Evolutionary conservation across 2,888 invertebrate genomes (phyloP).

Genomic region (Dryobota labecula): DNA sequence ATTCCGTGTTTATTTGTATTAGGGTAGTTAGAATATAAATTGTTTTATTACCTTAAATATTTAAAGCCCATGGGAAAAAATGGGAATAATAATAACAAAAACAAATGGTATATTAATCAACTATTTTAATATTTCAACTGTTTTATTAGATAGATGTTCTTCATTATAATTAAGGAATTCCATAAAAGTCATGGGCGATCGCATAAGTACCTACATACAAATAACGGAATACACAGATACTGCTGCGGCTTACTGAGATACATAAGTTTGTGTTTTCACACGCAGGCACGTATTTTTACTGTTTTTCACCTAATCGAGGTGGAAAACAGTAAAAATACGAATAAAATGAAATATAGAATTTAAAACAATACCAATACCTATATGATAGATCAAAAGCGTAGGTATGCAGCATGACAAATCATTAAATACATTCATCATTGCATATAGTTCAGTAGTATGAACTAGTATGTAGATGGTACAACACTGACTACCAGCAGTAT

Average conservation of each 20-base stretch:
- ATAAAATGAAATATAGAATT: neutral
- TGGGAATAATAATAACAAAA: neutral
- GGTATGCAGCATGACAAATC: neutral
- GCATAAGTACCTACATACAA: neutral
- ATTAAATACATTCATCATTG: too few species aligned
- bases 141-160: neutral
- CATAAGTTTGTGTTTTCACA: neutral
- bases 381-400: neutral
- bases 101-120: neutral
- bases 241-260: neutral
- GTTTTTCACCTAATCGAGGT: neutral
- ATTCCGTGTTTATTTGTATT: too few species aligned
- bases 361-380: neutral
- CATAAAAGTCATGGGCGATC: neutral
- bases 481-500: too few species aligned
- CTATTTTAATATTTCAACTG: neutral
- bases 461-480: too few species aligned
- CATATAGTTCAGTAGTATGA: too few species aligned
- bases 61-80: neutral
- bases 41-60: too few species aligned
- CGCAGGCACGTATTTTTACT: too few species aligned
- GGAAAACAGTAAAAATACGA: neutral
- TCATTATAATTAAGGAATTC: neutral
- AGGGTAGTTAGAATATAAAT: neutral
- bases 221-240: neutral